Conservation (phyloP, 2,888 invertebrate species). For the Ptilodon capucinus region DNA sequence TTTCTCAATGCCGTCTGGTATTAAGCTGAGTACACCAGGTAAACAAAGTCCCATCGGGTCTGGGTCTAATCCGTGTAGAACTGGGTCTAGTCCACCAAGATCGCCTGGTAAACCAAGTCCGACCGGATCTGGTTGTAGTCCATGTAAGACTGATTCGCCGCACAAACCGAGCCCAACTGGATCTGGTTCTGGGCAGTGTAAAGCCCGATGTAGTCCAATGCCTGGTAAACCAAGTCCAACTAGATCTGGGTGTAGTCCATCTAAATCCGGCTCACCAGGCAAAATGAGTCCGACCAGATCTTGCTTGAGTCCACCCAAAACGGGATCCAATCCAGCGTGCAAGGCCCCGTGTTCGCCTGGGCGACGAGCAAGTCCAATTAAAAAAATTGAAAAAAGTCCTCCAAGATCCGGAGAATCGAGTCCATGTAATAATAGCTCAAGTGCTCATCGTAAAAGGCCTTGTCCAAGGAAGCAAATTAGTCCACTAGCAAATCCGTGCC, state of each 20-base stretch:
- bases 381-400: background rate
- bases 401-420: background rate
- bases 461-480: background rate
- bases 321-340: background rate
- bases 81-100: background rate
- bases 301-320: background rate
- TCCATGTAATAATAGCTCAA: background rate
- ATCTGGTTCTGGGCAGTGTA: background rate
- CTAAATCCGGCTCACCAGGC: background rate
- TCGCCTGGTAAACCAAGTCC: background rate
- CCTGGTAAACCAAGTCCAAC: background rate
- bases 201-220: background rate
- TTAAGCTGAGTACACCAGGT: background rate
- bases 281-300: background rate
- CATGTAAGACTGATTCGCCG: background rate
- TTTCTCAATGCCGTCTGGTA: background rate
- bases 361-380: background rate
- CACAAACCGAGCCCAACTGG: background rate
- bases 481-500: background rate
- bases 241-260: background rate
- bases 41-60: background rate
- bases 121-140: background rate
- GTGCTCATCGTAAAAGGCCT: background rate
- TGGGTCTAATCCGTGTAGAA: background rate
- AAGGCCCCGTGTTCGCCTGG: background rate